phyloP scores from a whole-genome alignment of 2,888 invertebrate genomes.

The Athrips mouffetella region DNA sequence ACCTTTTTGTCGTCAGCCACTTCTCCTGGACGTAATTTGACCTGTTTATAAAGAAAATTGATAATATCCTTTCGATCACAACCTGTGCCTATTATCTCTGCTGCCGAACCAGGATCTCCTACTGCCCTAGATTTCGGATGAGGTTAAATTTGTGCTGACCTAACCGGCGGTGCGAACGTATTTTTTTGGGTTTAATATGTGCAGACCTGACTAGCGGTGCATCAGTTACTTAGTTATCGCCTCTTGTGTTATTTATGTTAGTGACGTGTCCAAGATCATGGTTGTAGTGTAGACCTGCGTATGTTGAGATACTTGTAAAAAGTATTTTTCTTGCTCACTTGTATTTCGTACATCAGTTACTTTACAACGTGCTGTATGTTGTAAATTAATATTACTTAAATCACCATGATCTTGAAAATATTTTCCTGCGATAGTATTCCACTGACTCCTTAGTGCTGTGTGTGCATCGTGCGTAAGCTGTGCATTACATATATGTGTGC shows the following conservation, averaged over 20 bases:
- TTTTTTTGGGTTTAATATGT: conserved; percentile 43
- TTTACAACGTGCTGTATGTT: background rate
- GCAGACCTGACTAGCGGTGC: conserved; percentile 59
- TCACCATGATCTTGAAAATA: background rate
- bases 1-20: conserved; percentile 96
- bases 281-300: conserved; percentile 43
- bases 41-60: conserved; percentile 79
- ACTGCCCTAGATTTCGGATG: conserved; percentile 43
- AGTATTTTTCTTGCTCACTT: no score
- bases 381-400: background rate
- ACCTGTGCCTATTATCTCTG: conserved; percentile 62
- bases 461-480: conserved; percentile 74
- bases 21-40: conserved; percentile 96
- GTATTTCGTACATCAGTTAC: no score
- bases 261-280: conserved; percentile 49
- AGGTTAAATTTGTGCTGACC: conserved; percentile 62
- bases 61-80: conserved; percentile 58
- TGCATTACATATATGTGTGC: conserved; percentile 69
- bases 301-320: no score
- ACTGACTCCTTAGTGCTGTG: conserved; percentile 32
- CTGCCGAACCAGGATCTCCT: conserved; percentile 67
- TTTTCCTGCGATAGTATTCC: background rate
- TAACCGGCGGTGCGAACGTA: conserved; percentile 57
- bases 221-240: conserved; percentile 66
- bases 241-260: conserved; percentile 67